These are phyloP conservation scores for Tetranychus truncatus DNA, from an alignment of 2,888 invertebrate genomes.

Conservation along the genomic window DNA sequence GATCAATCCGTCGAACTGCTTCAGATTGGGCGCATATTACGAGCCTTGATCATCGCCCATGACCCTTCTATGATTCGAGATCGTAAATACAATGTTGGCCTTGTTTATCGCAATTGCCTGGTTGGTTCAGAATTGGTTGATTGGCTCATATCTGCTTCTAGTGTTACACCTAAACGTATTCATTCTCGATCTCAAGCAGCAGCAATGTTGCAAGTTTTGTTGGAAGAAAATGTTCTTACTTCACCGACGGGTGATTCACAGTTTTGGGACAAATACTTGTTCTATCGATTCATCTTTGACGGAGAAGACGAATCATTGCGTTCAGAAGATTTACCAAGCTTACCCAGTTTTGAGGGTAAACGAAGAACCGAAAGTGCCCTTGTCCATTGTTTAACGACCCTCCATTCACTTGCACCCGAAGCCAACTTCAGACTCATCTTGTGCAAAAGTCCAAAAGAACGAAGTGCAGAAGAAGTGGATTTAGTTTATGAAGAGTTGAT, in stretches of 20 bases:
- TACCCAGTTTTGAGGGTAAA: constrained; percentile 35
- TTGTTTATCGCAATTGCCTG: constrained; percentile 40
- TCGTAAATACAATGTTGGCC: constrained; percentile 32
- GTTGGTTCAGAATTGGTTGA: constrained; percentile 62
- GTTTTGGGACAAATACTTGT: constrained; percentile 49
- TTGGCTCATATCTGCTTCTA: constrained; percentile 49
- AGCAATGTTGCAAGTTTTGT: constrained; percentile 63
- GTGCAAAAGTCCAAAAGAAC: constrained; percentile 53
- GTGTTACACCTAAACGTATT: constrained; percentile 32
- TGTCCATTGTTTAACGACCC: constrained; percentile 45
- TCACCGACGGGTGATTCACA: constrained; percentile 36
- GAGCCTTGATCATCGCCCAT: constrained; percentile 45
- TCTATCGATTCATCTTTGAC: constrained; percentile 60
- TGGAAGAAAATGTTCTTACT: constrained; percentile 57
- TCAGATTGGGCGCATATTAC: constrained; percentile 49
- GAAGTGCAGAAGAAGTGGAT: constrained; percentile 57
- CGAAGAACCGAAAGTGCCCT: constrained; percentile 49
- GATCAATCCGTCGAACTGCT: constrained; percentile 40
- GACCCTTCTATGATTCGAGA: constrained; percentile 46
- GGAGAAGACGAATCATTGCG: constrained; percentile 38
- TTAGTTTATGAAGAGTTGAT: constrained; percentile 62
- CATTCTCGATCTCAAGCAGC: constrained; percentile 50
- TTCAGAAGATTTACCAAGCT: constrained; percentile 20
- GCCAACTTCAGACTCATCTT: constrained; percentile 59
- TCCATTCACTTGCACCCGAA: constrained; percentile 55